phyloP scores from a whole-genome alignment of 2,113 vertebrate species.

The Ictidomys tridecemlineatus region DNA sequence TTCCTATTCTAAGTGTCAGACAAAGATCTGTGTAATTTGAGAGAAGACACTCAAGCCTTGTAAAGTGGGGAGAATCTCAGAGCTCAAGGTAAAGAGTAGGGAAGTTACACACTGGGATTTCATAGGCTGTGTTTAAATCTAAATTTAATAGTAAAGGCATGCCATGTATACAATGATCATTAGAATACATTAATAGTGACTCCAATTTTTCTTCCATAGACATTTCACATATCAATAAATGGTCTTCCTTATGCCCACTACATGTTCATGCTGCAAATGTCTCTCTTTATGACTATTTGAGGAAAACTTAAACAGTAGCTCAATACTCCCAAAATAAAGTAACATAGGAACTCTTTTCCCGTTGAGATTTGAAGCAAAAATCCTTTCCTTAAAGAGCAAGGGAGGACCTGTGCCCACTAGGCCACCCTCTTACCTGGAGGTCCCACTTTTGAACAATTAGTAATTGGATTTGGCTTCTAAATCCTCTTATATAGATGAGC shows the following conservation, averaged over 20 bases:
- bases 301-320: background rate
- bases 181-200: background rate
- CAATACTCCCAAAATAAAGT: background rate
- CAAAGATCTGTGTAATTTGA: background rate
- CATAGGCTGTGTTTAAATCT: background rate
- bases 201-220: background rate
- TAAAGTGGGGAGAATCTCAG: background rate
- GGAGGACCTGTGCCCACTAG: background rate
- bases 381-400: background rate
- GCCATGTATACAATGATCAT: background rate
- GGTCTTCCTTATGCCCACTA: background rate
- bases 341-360: background rate
- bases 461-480: background rate
- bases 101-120: background rate
- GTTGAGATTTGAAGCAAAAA: background rate
- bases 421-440: background rate
- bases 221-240: background rate
- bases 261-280: background rate
- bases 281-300: background rate
- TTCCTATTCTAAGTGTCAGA: background rate
- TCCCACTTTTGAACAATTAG: background rate
- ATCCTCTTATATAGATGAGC: background rate
- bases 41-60: background rate
- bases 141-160: background rate
- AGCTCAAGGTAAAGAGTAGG: background rate